phyloP scores from a whole-genome alignment of 2,888 invertebrate genomes.

The Elaeidobius kamerunicus region DNA sequence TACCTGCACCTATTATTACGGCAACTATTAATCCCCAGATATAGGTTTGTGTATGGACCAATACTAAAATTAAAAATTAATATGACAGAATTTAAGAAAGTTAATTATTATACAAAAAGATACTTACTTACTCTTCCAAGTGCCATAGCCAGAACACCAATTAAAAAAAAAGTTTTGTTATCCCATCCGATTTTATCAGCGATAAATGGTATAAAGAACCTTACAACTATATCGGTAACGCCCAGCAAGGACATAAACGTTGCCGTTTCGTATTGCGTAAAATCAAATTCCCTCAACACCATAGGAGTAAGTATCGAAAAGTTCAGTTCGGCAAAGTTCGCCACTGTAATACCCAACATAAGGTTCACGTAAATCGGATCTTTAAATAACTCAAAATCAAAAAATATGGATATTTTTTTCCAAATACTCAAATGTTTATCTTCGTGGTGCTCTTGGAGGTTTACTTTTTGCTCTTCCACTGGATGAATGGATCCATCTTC shows the following conservation, averaged over 20 bases:
- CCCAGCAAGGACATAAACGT: constrained; percentile 67
- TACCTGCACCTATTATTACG: constrained; percentile 66
- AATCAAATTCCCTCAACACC: constrained; percentile 66
- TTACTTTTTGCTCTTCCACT: constrained; percentile 1
- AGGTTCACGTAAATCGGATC: constrained; percentile 68
- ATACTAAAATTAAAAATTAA: constrained; percentile 47
- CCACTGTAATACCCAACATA: constrained; percentile 67
- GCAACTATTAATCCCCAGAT: constrained; percentile 57
- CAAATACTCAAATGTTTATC: constrained; percentile 49
- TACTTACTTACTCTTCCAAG: constrained; percentile 61
- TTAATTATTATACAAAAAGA: not conserved
- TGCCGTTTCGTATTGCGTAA: constrained; percentile 60
- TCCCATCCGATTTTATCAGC: constrained; percentile 69
- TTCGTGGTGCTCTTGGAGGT: constrained; percentile 25
- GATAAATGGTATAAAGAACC: constrained; percentile 66
- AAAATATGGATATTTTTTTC: constrained; percentile 61
- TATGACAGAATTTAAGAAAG: not conserved
- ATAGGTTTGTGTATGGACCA: constrained; percentile 61
- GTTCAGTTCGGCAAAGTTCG: constrained; percentile 69
- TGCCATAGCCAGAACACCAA: constrained; percentile 66
- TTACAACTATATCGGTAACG: constrained; percentile 60
- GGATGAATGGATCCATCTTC: constrained; percentile 8
- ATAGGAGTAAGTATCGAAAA: constrained; percentile 72
- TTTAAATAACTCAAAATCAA: constrained; percentile 66
- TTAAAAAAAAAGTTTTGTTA: constrained; percentile 66